A percentile compares a stretch with the other conserved stretches of the same genome.
Conservation (phyloP, 2,113 vertebrate genomes). For the Zingel zingel region DNA sequence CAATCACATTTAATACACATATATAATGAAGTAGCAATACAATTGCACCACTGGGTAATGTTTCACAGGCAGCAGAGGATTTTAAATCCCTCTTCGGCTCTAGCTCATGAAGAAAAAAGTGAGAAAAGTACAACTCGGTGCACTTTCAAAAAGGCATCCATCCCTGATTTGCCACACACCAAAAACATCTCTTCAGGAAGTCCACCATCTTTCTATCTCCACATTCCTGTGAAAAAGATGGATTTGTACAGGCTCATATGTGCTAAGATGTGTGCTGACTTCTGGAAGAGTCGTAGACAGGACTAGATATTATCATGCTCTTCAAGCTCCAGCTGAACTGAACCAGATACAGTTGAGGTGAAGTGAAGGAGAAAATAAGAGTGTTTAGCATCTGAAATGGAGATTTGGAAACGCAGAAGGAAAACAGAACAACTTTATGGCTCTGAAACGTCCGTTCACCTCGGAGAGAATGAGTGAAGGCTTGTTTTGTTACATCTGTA, state of each 20-base stretch:
- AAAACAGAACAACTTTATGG: slow-evolving; percentile 48
- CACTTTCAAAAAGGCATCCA: slow-evolving; percentile 20
- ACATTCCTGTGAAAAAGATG: slow-evolving; percentile 13
- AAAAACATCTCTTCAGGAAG: slow-evolving; percentile 9
- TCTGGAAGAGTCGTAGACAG: slow-evolving; percentile 32
- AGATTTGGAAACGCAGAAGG: slow-evolving; percentile 35
- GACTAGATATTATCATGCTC: slow-evolving; percentile 62
- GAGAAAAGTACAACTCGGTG: background rate
- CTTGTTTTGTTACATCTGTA: slow-evolving; percentile 55
- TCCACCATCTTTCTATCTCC: background rate
- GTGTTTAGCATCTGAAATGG: slow-evolving; percentile 56
- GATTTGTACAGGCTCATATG: slow-evolving; percentile 15
- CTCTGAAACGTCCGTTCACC: slow-evolving; percentile 54
- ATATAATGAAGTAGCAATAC: slow-evolving; percentile 31
- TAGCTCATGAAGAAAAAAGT: slow-evolving; percentile 15
- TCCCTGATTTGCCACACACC: slow-evolving; percentile 12
- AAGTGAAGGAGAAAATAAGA: slow-evolving; percentile 58
- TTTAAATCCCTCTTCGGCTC: slow-evolving; percentile 3
- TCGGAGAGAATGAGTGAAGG: slow-evolving; percentile 26
- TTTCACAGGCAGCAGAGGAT: slow-evolving; percentile 23
- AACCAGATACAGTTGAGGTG: slow-evolving; percentile 57
- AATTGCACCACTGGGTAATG: slow-evolving; percentile 22
- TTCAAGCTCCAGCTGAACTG: slow-evolving; percentile 58
- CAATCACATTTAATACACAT: slow-evolving; percentile 22
- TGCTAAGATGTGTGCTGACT: slow-evolving; percentile 12